A percentile compares a stretch with the other conserved stretches of the same genome.
Evolutionary conservation across 2,888 invertebrate genomes (phyloP).

Genomic region (Campoplex nolae): DNA sequence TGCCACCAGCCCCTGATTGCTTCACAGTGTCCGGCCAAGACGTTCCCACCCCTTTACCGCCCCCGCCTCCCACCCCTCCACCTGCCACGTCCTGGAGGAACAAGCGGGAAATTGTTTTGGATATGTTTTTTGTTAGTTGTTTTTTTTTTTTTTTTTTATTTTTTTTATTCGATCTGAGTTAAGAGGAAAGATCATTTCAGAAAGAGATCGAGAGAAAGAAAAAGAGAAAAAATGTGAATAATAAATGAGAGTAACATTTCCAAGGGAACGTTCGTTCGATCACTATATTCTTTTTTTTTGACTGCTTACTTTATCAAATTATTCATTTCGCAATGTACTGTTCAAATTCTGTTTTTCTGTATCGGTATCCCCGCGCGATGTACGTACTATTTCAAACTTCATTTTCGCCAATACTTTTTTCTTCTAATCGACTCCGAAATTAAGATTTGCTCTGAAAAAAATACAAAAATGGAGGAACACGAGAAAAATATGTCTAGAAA

Average conservation of each 20-base stretch:
- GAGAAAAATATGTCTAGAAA: neutral
- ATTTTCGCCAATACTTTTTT: neutral
- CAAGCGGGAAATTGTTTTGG: constrained; percentile 81
- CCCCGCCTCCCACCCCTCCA: constrained; percentile 84
- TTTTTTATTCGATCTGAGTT: constrained; percentile 34
- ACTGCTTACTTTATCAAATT: neutral
- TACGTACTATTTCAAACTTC: neutral
- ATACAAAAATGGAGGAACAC: neutral
- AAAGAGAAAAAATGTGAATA: neutral
- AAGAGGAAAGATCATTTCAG: constrained; percentile 42
- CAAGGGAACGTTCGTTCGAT: neutral
- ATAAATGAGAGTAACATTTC: neutral
- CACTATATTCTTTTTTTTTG: neutral
- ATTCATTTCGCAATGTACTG: neutral
- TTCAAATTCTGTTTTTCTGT: neutral
- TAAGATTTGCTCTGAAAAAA: neutral
- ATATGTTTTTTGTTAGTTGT: constrained; percentile 79
- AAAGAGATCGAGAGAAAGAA: constrained; percentile 30
- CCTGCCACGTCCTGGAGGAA: constrained; percentile 84
- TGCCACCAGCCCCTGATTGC: constrained; percentile 91
- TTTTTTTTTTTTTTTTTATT: constrained; percentile 30
- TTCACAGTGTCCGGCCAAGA: constrained; percentile 95
- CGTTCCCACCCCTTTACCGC: constrained; percentile 90
- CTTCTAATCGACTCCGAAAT: neutral
- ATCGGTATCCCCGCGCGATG: neutral